Percentiles rank a stretch among this genome's conserved stretches.
phyloP scores from a whole-genome alignment of 1,140 invertebrate genomes.

The Orius insidiosus region DNA sequence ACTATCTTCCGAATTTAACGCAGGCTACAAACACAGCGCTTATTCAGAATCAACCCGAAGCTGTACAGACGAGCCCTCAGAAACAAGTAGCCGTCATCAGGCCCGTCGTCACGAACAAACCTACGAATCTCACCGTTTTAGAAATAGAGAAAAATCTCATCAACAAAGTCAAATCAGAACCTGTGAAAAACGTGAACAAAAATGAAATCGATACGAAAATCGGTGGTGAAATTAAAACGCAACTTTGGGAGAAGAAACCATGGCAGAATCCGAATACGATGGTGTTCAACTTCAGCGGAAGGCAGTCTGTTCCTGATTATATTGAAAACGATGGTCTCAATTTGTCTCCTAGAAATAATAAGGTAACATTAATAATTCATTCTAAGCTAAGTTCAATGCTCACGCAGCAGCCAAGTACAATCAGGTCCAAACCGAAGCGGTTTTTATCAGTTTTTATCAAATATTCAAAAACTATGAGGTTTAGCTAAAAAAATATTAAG shows the following conservation, averaged over 20 bases:
- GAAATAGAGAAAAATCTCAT: conserved; percentile 55
- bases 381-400: no score
- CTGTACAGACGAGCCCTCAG: conserved; percentile 22
- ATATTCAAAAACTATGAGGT: no score
- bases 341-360: no score
- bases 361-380: no score
- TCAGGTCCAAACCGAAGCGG: no score
- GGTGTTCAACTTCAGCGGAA: conserved; percentile 71
- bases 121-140: conserved; percentile 32
- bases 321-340: conserved; percentile 70
- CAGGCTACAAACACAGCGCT: conserved; percentile 17
- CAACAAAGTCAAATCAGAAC: conserved; percentile 43
- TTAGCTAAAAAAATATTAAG: no score
- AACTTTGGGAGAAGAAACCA: conserved; percentile 33
- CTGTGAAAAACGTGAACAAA: conserved; percentile 23
- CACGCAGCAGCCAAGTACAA: no score
- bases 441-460: no score
- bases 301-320: conserved; percentile 73
- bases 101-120: conserved; percentile 33
- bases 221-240: conserved; percentile 14
- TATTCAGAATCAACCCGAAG: conserved; percentile 2
- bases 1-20: conserved; percentile 29
- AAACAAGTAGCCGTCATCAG: conserved; percentile 41
- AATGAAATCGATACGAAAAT: conserved; percentile 5
- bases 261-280: conserved; percentile 45